A percentile compares a stretch with the other conserved stretches of the same genome.
These are phyloP conservation scores for Burhinus oedicnemus DNA, from an alignment of 2,113 vertebrate species.

Conservation along the genomic window DNA sequence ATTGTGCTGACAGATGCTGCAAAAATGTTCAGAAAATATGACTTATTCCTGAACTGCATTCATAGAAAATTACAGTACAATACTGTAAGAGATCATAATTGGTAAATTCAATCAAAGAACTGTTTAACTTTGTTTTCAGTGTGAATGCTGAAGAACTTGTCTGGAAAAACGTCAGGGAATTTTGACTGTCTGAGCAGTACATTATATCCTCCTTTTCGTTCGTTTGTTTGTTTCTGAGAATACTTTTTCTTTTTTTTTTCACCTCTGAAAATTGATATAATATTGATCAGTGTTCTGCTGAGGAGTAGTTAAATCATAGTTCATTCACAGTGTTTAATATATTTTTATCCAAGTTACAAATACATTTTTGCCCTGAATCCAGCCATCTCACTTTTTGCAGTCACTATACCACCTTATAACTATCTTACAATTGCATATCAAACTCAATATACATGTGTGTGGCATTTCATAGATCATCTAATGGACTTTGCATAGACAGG, in stretches of 20 bases:
- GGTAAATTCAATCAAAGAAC: neutral
- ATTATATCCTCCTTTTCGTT: neutral
- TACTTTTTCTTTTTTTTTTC: neutral
- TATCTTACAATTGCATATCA: neutral
- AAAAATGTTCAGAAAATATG: neutral
- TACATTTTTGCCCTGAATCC: neutral
- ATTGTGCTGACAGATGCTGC: neutral
- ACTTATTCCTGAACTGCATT: neutral
- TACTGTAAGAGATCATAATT: neutral
- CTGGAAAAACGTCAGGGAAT: neutral
- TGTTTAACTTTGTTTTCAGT: neutral
- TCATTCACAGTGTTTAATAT: neutral
- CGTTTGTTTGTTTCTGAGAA: neutral
- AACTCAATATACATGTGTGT: neutral
- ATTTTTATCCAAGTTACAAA: neutral
- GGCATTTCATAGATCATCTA: neutral
- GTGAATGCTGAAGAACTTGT: neutral
- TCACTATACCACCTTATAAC: neutral
- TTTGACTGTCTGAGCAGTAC: neutral
- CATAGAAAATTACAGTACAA: neutral
- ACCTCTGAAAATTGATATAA: neutral
- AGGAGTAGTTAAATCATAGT: neutral
- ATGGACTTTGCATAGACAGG: neutral
- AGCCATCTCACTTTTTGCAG: neutral
- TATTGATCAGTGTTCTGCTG: neutral